phyloP scores from a whole-genome alignment of 2,888 invertebrate species.

The Erebia epiphron region DNA sequence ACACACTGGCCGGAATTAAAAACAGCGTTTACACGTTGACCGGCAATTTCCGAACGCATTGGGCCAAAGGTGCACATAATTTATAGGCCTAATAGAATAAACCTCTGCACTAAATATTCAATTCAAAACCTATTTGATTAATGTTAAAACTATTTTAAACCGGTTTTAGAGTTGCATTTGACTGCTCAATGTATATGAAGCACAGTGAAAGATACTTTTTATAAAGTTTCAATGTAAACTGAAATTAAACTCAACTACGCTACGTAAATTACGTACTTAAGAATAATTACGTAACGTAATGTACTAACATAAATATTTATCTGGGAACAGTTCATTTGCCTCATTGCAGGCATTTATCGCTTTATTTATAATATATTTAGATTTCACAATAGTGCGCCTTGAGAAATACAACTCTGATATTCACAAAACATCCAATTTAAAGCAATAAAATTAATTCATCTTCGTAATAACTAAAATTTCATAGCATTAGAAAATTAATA shows the following conservation, averaged over 20 bases:
- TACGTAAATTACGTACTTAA: too few relatives aligned
- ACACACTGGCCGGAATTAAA: too few relatives aligned
- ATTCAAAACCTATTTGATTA: not conserved
- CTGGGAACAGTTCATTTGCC: not conserved
- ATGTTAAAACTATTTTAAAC: not conserved
- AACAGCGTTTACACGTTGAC: too few relatives aligned
- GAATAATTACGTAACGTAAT: too few relatives aligned
- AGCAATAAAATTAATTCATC: not conserved
- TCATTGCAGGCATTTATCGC: not conserved
- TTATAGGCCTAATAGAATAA: slow-evolving; percentile 32
- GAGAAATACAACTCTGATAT: not conserved
- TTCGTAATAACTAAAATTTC: slow-evolving; percentile 14
- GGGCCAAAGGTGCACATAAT: not conserved
- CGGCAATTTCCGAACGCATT: too few relatives aligned
- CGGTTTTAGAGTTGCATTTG: too few relatives aligned
- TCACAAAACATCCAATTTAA: not conserved
- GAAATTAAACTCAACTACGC: too few relatives aligned
- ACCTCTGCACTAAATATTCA: not conserved
- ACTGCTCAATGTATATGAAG: too few relatives aligned
- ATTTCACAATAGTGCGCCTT: not conserved
- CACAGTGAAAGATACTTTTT: too few relatives aligned
- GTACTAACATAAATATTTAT: too few relatives aligned
- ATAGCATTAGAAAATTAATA: slow-evolving; percentile 10
- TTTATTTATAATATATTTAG: not conserved
- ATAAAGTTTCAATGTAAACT: too few relatives aligned